phyloP scores from a whole-genome alignment of 2,113 vertebrate genomes.

The Takifugu flavidus region DNA sequence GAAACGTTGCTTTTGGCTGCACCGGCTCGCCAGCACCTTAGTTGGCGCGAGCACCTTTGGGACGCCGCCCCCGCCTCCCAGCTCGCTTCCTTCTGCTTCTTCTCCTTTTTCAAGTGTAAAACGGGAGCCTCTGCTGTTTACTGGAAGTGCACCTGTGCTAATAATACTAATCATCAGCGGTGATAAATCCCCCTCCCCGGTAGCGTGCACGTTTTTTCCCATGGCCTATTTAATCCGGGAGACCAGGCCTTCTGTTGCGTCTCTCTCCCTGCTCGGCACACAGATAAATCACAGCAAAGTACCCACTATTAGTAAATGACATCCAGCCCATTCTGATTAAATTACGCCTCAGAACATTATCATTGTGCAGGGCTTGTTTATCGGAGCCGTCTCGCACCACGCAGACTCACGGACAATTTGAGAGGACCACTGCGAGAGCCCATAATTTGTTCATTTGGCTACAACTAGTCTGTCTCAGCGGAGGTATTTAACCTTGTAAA shows the following conservation, averaged over 20 bases:
- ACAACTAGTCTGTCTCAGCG: slow-evolving; percentile 1
- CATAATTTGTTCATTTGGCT: slow-evolving; percentile 35
- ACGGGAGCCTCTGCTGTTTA: slow-evolving; percentile 66
- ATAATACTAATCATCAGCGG: slow-evolving; percentile 71
- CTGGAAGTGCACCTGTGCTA: slow-evolving; percentile 74
- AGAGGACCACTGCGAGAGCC: slow-evolving; percentile 13
- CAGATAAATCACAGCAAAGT: slow-evolving; percentile 76
- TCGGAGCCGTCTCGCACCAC: slow-evolving; percentile 39
- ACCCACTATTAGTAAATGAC: slow-evolving; percentile 74
- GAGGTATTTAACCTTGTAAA: not conserved
- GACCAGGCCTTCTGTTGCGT: slow-evolving; percentile 64
- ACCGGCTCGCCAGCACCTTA: slow-evolving; percentile 12
- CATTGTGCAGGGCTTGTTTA: slow-evolving; percentile 53
- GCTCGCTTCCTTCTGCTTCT: slow-evolving; percentile 57
- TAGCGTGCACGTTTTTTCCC: slow-evolving; percentile 63
- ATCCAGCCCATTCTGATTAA: slow-evolving; percentile 75
- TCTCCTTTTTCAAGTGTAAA: slow-evolving; percentile 49
- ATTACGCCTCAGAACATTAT: slow-evolving; percentile 64
- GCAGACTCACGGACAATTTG: slow-evolving; percentile 26
- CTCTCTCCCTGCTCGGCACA: slow-evolving; percentile 67
- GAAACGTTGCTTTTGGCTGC: slow-evolving; percentile 4
- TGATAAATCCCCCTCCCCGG: slow-evolving; percentile 66
- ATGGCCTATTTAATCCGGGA: slow-evolving; percentile 67
- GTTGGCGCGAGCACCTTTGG: slow-evolving; percentile 50
- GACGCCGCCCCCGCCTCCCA: slow-evolving; percentile 40